phyloP scores from a whole-genome alignment of 2,797 vertebrate genomes.

The Pteropus rufus region DNA sequence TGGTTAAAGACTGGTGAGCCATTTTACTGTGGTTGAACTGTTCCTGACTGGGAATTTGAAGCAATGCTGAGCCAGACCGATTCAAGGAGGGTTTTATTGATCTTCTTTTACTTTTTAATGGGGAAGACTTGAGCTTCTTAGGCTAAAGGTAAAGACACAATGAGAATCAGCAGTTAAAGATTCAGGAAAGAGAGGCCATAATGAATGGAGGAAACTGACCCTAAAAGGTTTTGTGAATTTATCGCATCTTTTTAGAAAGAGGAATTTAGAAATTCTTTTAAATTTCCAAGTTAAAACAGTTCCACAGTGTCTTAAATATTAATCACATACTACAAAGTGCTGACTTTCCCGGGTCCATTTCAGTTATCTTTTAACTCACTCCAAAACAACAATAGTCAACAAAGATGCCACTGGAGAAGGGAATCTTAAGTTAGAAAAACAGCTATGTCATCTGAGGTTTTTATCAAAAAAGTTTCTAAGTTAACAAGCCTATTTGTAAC shows the following conservation, averaged over 20 bases:
- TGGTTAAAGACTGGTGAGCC: not conserved
- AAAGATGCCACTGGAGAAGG: not conserved
- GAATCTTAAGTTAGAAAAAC: not conserved
- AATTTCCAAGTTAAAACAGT: not conserved
- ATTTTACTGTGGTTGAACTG: not conserved
- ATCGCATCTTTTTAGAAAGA: not conserved
- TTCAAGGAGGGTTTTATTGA: not conserved
- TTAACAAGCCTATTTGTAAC: not conserved
- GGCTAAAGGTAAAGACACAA: not conserved
- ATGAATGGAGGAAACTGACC: not conserved
- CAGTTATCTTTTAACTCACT: not conserved
- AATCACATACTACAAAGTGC: not conserved
- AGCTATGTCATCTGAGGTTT: not conserved
- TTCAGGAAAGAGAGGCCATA: not conserved
- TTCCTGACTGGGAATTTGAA: not conserved
- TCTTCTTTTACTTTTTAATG: constrained; percentile 50
- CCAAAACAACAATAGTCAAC: not conserved
- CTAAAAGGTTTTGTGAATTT: not conserved
- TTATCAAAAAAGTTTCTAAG: not conserved
- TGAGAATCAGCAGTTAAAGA: not conserved
- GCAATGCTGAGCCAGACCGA: not conserved
- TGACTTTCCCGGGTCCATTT: not conserved
- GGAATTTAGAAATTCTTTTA: not conserved
- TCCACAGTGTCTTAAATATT: not conserved
- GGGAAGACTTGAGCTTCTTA: not conserved